These are phyloP conservation scores for Ricordea florida DNA, from an alignment of 92 coral and sea anemone species.

Conservation along the genomic window DNA sequence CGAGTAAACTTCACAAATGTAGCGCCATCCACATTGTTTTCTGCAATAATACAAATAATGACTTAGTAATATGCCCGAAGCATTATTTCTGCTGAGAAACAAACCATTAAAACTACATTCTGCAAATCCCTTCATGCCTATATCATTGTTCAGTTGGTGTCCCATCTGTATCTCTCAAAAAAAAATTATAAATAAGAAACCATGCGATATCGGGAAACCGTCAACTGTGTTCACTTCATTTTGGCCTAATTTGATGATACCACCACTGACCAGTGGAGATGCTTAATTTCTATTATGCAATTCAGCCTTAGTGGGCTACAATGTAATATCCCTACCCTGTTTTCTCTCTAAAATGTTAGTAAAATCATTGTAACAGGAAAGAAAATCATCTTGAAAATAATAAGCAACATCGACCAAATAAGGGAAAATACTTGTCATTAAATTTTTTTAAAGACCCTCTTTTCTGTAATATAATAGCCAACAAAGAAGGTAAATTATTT, in stretches of 20 bases:
- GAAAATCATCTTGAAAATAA: too few relatives aligned
- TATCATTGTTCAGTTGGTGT: too few relatives aligned
- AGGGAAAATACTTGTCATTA: too few relatives aligned
- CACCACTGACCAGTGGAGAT: constrained; percentile 6
- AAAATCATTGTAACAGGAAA: too few relatives aligned
- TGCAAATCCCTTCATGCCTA: too few relatives aligned
- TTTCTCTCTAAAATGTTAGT: too few relatives aligned
- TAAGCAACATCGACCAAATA: too few relatives aligned
- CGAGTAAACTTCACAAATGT: not conserved
- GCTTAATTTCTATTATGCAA: constrained; percentile 32
- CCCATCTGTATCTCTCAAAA: too few relatives aligned
- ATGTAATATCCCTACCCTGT: too few relatives aligned
- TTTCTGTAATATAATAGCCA: not conserved
- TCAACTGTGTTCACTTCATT: constrained; percentile 42
- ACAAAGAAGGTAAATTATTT: not conserved
- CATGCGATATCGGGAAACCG: too few relatives aligned
- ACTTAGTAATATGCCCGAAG: not conserved
- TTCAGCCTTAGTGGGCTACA: too few relatives aligned
- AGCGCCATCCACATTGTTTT: constrained; percentile 13
- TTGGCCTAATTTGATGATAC: constrained; percentile 5
- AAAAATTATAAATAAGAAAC: too few relatives aligned
- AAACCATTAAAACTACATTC: not conserved
- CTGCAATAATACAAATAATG: not conserved
- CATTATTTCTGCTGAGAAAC: not conserved
- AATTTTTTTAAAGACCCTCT: not conserved